A percentile compares a stretch with the other conserved stretches of the same genome.
Conservation (phyloP, 2,797 vertebrate species). For the Takifugu ocellatus region DNA sequence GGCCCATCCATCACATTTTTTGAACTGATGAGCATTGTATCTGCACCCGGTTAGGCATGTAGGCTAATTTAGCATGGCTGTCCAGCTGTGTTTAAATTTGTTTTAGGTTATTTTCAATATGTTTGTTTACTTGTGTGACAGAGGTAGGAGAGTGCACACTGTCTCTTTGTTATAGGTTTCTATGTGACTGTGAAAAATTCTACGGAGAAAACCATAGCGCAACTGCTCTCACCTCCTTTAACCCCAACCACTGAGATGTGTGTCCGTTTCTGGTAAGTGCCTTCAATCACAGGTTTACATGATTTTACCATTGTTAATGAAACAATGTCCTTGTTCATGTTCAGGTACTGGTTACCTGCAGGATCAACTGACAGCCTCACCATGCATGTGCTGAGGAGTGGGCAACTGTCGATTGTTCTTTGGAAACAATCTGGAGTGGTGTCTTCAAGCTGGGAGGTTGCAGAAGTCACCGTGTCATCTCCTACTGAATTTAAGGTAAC, state of each 20-base stretch:
- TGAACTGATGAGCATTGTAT: too few species aligned
- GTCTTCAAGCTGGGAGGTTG: conserved; percentile 69
- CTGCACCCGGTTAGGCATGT: too few species aligned
- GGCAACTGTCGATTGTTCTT: conserved; percentile 31
- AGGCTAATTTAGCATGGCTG: too few species aligned
- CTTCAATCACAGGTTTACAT: not conserved
- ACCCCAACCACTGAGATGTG: conserved; percentile 53
- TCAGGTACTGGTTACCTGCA: conserved; percentile 71
- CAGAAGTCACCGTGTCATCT: conserved; percentile 73
- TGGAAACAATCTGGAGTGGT: conserved; percentile 59
- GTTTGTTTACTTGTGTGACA: too few species aligned
- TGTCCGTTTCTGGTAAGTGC: conserved; percentile 73
- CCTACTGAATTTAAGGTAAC: conserved; percentile 52
- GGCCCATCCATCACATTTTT: too few species aligned
- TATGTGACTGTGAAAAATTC: conserved; percentile 55
- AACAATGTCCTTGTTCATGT: conserved; percentile 7
- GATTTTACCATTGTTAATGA: not conserved
- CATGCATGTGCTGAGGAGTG: conserved; percentile 56
- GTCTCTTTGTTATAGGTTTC: conserved; percentile 57
- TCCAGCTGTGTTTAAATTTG: too few species aligned
- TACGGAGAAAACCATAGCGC: conserved; percentile 44
- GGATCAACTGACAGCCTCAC: conserved; percentile 44
- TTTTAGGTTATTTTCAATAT: too few species aligned
- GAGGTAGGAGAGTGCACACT: too few species aligned
- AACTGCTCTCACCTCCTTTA: conserved; percentile 63